Base-by-base conservation (phyloP, 2,113 vertebrate genomes). In the Heptranchias perlo region DNA sequence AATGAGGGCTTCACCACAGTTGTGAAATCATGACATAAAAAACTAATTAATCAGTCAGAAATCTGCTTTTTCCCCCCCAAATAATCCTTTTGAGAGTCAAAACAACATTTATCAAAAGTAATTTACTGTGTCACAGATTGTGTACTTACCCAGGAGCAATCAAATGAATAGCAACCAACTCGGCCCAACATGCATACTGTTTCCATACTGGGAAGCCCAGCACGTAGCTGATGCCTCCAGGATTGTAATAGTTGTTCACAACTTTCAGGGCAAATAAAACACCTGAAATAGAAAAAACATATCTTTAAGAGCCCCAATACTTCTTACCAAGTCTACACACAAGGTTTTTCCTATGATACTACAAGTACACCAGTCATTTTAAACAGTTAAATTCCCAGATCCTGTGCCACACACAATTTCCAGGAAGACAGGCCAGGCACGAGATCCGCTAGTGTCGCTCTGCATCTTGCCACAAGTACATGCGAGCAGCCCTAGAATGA, bases 211-310 rank as follows among this genome's bases (percentile, higher is more conserved):
- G 97, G 23, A 99, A n/a, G 8, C 98, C 98, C 98, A 99, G 91
- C 96, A 99, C 76, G 18, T 95, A 98, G 96, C 97, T 98, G 92
- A 98, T 97, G 49, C 97, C 98, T 96, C 99, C 99, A 0, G 98
- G 98, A 94, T 98, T 97, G 96, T 99, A 98, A 96, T 99, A 96
- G 97, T 99, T 99, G 97, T 97, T 98, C 84, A 99, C 98, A 96
- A 99, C 99, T 97, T 99, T 99, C 97, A 99, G 97, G 96, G 98
- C 99, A 97, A 99, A 99, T 96, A 99, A 96, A 96, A 99, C 99
- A 87, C 99, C 99, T 99, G 95, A 84, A 97, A 97, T 47, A 89
- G 92, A 96, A 28, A 96, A 97, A 94, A 73, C 96, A 87, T 35
- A 96, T 35, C 14, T 31, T 35, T 13, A 95, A 69, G 4, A 95